Evolutionary conservation across 53 echinoderm and acorn worm genomes (phyloP).

Genomic region (Zoroaster sp.): DNA sequence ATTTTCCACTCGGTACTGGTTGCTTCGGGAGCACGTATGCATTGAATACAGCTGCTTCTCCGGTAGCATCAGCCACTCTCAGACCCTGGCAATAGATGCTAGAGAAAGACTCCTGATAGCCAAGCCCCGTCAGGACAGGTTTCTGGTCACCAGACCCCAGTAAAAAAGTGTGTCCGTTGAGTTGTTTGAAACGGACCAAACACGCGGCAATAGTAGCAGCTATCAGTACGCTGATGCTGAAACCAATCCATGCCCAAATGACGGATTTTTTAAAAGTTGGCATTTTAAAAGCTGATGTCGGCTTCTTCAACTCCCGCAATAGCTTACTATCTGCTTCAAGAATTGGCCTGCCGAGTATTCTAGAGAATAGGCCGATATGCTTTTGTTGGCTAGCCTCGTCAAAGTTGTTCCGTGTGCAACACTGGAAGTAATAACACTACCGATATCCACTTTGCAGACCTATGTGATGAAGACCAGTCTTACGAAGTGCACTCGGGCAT

Average conservation of each 20-base stretch:
- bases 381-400: not conserved
- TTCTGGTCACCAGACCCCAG: constrained; percentile 61
- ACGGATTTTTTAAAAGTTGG: constrained; percentile 22
- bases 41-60: not conserved
- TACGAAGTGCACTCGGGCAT: too few relatives aligned
- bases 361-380: too few relatives aligned
- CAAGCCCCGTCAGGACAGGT: constrained; percentile 18
- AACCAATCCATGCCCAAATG: constrained; percentile 11
- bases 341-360: not conserved
- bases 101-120: not conserved
- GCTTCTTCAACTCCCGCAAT: not conserved
- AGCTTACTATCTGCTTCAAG: not conserved
- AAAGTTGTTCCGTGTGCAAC: not conserved
- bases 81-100: constrained; percentile 4
- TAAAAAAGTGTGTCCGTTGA: constrained; percentile 25
- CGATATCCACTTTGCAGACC: too few relatives aligned
- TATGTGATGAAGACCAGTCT: too few relatives aligned
- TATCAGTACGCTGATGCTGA: not conserved
- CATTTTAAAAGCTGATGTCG: not conserved
- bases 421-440: too few relatives aligned
- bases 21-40: constrained; percentile 4
- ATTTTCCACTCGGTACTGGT: constrained; percentile 1
- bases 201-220: not conserved
- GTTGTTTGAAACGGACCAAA: not conserved
- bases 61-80: not conserved